phyloP scores from a whole-genome alignment of 2,797 vertebrate species.

The Microchirus variegatus region DNA sequence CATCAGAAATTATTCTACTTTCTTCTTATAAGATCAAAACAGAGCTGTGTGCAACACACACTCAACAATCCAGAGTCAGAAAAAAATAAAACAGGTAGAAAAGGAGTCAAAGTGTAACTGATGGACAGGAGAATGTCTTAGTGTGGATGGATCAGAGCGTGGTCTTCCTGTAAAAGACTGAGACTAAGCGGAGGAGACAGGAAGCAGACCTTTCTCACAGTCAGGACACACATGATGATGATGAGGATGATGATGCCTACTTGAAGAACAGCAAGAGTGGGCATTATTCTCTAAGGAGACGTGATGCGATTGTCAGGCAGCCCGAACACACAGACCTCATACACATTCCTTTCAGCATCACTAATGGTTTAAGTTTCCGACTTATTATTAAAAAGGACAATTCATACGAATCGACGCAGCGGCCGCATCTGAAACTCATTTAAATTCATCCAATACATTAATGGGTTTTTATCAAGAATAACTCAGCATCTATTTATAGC shows the following conservation, averaged over 20 bases:
- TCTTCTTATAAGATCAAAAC: constrained; percentile 65
- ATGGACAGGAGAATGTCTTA: constrained; percentile 31
- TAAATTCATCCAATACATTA: constrained; percentile 31
- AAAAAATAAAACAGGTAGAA: constrained; percentile 54
- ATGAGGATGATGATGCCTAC: constrained; percentile 3
- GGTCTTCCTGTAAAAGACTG: constrained; percentile 22
- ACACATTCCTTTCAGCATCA: constrained; percentile 61
- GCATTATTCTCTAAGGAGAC: constrained; percentile 43
- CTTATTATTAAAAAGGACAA: constrained; percentile 39
- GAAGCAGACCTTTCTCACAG: constrained; percentile 28
- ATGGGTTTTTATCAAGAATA: constrained; percentile 37
- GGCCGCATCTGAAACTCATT: constrained; percentile 44
- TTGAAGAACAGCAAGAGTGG: constrained; percentile 32
- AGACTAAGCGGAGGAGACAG: constrained; percentile 29
- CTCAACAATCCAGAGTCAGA: constrained; percentile 62
- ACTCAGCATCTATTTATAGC: constrained; percentile 40
- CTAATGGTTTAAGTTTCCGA: constrained; percentile 32
- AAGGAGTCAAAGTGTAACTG: constrained; percentile 63
- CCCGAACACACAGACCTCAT: constrained; percentile 63
- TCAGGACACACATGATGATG: constrained; percentile 3
- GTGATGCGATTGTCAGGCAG: constrained; percentile 69
- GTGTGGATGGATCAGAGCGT: constrained; percentile 49
- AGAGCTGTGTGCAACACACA: constrained; percentile 54
- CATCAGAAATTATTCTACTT: no score
- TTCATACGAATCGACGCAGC: constrained; percentile 42